phyloP scores from a whole-genome alignment of 2,888 invertebrate species.

The Coronaproctus castanopsis region DNA sequence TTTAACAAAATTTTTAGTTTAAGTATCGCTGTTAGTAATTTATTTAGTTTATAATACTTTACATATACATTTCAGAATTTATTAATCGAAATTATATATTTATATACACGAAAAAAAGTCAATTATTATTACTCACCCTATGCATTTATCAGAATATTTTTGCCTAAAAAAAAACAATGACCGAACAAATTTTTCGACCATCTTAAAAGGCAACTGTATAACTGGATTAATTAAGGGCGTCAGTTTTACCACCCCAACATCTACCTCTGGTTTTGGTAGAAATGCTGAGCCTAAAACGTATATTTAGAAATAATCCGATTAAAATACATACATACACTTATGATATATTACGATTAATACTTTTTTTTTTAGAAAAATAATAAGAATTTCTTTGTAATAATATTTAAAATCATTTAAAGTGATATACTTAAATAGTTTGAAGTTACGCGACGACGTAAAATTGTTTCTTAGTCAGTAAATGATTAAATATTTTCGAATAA shows the following conservation, averaged over 20 bases:
- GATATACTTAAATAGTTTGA: not conserved
- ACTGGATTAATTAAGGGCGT: conserved; percentile 56
- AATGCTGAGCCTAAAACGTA: conserved; percentile 43
- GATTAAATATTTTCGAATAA: too few species aligned
- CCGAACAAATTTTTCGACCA: conserved; percentile 74
- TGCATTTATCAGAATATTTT: conserved; percentile 53
- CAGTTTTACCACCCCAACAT: conserved; percentile 84
- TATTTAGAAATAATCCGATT: not conserved
- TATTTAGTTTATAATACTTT: too few species aligned
- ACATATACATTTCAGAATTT: too few species aligned
- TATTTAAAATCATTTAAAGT: not conserved
- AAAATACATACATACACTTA: not conserved
- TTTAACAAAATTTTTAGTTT: too few species aligned
- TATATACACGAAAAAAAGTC: too few species aligned
- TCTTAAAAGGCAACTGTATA: conserved; percentile 52
- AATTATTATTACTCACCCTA: conserved; percentile 34
- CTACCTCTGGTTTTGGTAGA: conserved; percentile 85
- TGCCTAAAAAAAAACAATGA: conserved; percentile 74
- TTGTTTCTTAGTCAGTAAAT: too few species aligned
- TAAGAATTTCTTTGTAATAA: not conserved
- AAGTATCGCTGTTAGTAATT: too few species aligned
- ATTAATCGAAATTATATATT: too few species aligned
- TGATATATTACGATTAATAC: too few species aligned
- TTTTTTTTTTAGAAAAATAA: not conserved
- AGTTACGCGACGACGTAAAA: not conserved